A percentile compares a stretch with the other conserved stretches of the same genome.
phyloP scores from a whole-genome alignment of 2,888 invertebrate species.

The Ischnura elegans region DNA sequence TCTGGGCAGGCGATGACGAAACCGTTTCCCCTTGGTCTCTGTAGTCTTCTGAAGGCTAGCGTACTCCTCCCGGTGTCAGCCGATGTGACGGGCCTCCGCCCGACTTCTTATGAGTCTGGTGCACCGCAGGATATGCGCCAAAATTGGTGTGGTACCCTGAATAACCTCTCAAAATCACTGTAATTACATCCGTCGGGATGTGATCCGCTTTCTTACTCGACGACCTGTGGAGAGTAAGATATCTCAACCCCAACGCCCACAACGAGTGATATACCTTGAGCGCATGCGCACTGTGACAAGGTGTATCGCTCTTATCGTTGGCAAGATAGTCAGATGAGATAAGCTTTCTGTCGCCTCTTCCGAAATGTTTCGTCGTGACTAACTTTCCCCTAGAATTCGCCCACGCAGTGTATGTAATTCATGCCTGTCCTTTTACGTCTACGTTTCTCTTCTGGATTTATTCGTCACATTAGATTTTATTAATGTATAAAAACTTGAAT shows the following conservation, averaged over 20 bases:
- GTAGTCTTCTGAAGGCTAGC: not conserved
- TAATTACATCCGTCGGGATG: not conserved
- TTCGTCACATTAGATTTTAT: too few relatives aligned
- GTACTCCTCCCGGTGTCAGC: not conserved
- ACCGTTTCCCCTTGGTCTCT: not conserved
- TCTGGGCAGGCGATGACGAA: slow-evolving; percentile 2
- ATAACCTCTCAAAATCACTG: not conserved
- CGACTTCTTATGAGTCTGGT: not conserved
- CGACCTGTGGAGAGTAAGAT: not conserved
- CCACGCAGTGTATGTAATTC: not conserved
- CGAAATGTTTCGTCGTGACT: not conserved
- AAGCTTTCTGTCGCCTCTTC: not conserved
- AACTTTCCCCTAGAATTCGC: not conserved
- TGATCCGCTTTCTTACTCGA: not conserved
- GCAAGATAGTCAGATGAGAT: not conserved
- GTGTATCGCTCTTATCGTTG: not conserved
- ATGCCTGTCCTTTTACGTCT: not conserved
- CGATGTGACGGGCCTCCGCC: not conserved
- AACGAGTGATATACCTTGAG: too few relatives aligned
- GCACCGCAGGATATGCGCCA: not conserved
- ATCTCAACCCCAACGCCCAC: not conserved
- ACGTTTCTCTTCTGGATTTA: not conserved
- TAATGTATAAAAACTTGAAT: too few relatives aligned
- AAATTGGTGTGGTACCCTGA: not conserved
- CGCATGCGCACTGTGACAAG: not conserved